Evolutionary conservation across 2,797 vertebrate genomes (phyloP).

Genomic region (Lateolabrax maculatus): DNA sequence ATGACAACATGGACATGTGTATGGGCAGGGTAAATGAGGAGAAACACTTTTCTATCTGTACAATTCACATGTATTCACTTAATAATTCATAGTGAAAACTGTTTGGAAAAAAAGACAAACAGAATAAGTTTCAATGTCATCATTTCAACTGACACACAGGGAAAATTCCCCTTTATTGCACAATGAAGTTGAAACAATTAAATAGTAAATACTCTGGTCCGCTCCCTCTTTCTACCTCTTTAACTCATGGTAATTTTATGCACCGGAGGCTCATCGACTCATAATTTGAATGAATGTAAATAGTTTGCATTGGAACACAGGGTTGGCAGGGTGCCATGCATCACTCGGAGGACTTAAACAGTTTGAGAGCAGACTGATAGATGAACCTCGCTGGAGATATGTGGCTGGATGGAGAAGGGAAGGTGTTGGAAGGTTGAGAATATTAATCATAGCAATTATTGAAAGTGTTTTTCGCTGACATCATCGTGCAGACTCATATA

Average conservation of each 20-base stretch:
- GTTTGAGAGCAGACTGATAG: conserved; percentile 91
- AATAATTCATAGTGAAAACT: neutral
- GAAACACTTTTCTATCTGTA: neutral
- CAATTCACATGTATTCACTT: neutral
- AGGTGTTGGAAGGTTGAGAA: conserved; percentile 93
- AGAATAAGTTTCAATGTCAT: neutral
- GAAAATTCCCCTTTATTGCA: conserved; percentile 80
- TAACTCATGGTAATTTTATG: conserved; percentile 92
- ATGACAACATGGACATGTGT: conserved; percentile 3
- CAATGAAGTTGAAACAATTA: conserved; percentile 88
- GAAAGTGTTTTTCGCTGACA: conserved; percentile 95
- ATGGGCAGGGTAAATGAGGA: conserved; percentile 1
- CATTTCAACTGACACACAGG: conserved; percentile 48
- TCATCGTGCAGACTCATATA: conserved; percentile 91
- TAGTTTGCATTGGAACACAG: conserved; percentile 89
- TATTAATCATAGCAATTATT: conserved; percentile 99
- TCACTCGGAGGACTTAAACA: conserved; percentile 94
- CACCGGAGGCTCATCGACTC: conserved; percentile 89
- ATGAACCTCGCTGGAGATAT: conserved; percentile 91
- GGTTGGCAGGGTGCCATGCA: conserved; percentile 91
- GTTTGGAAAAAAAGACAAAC: conserved; percentile 26
- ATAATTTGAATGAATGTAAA: conserved; percentile 95
- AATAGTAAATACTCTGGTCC: conserved; percentile 86
- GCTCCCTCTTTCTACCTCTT: conserved; percentile 83
- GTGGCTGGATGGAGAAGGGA: conserved; percentile 86